Conservation (phyloP, 2,888 invertebrate genomes). For the Sturmia bella region DNA sequence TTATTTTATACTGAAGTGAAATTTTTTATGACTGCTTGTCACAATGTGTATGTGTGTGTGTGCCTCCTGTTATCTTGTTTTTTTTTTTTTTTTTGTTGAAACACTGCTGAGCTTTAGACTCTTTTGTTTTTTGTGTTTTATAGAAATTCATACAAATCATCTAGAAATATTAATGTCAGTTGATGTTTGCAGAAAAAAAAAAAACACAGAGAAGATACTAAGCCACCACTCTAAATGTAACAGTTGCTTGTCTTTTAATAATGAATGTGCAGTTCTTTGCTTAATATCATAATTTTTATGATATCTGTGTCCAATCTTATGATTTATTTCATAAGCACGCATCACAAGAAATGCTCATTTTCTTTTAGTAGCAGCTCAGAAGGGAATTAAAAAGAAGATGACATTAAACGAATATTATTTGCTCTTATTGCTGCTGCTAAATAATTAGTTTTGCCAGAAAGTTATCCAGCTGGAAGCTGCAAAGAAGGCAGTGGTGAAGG, state of each 20-base stretch:
- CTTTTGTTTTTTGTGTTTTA: conserved; percentile 6
- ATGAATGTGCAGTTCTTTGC: conserved; percentile 10
- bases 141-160: conserved; percentile 59
- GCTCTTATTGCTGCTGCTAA: no score
- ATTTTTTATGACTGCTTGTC: not conserved
- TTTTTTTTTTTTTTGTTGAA: conserved; percentile 36
- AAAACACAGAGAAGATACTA: conserved; percentile 9
- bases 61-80: conserved; percentile 7
- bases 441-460: no score
- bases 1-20: not conserved
- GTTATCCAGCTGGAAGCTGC: no score
- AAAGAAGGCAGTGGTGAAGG: not conserved
- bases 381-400: not conserved
- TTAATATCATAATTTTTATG: conserved; percentile 80
- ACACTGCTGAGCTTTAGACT: conserved; percentile 22
- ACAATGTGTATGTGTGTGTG: not conserved
- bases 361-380: not conserved
- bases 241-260: conserved; percentile 34
- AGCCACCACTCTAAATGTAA: conserved; percentile 67
- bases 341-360: conserved; percentile 77
- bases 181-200: conserved; percentile 65
- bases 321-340: conserved; percentile 80
- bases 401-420: not conserved
- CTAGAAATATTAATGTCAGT: conserved; percentile 72
- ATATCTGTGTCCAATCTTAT: conserved; percentile 82